These are phyloP conservation scores for Drosophila pseudoananassae DNA, from an alignment of 1,140 invertebrate species.

Conservation along the genomic window DNA sequence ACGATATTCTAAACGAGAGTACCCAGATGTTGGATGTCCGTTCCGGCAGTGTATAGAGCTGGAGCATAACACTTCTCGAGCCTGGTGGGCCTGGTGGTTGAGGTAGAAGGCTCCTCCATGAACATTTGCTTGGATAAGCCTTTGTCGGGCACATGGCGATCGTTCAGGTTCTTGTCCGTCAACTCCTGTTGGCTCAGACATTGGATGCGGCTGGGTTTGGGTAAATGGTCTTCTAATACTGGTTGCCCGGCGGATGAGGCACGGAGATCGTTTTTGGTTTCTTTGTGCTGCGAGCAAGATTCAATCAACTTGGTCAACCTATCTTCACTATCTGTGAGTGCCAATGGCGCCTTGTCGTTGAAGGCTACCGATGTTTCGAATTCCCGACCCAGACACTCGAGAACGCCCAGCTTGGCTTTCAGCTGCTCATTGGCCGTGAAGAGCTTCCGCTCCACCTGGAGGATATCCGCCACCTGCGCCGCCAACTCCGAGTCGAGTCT, in stretches of 20 bases:
- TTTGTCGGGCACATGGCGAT: constrained; percentile 10
- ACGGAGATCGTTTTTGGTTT: neutral
- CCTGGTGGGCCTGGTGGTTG: neutral
- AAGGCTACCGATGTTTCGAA: constrained; percentile 84
- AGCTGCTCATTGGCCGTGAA: constrained; percentile 87
- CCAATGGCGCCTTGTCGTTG: neutral
- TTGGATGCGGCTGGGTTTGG: neutral
- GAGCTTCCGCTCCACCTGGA: constrained; percentile 87
- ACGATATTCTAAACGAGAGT: constrained; percentile 51
- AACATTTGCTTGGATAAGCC: constrained; percentile 29
- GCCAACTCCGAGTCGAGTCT: constrained; percentile 86
- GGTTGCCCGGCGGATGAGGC: neutral
- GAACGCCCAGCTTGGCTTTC: constrained; percentile 86
- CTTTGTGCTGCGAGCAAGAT: neutral
- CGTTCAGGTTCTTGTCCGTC: constrained; percentile 22
- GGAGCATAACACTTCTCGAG: neutral
- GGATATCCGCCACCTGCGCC: constrained; percentile 86
- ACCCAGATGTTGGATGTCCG: constrained; percentile 42
- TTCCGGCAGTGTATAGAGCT: neutral
- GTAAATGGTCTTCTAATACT: neutral
- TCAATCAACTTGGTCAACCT: neutral
- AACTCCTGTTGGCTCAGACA: constrained; percentile 9
- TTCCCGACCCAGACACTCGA: constrained; percentile 88
- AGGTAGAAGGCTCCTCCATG: neutral
- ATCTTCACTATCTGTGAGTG: neutral